phyloP scores from a whole-genome alignment of 1,140 invertebrate genomes.

The Periplaneta americana region DNA sequence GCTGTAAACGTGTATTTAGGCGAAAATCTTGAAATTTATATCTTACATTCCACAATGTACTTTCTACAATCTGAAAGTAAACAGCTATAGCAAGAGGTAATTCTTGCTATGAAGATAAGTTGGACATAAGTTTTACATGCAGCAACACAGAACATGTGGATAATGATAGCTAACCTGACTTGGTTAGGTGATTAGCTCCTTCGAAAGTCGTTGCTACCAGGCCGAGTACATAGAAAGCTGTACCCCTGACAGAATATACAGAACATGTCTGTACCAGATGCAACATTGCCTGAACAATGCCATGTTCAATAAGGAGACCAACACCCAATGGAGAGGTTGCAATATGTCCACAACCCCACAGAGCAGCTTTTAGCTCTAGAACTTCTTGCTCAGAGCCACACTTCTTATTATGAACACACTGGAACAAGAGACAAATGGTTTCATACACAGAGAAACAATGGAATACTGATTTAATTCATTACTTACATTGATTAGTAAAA shows the following conservation, averaged over 20 bases:
- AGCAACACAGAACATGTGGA: neutral
- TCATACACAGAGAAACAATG: too few species aligned
- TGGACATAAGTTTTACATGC: neutral
- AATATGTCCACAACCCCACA: slow-evolving; percentile 86
- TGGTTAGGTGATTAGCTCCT: slow-evolving; percentile 69
- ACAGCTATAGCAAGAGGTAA: too few species aligned
- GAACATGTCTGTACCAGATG: slow-evolving; percentile 68
- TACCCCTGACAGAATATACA: slow-evolving; percentile 82
- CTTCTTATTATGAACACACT: slow-evolving; percentile 35
- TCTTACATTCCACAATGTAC: too few species aligned
- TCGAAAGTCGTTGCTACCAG: slow-evolving; percentile 74
- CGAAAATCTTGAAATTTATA: too few species aligned
- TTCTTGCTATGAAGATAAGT: neutral
- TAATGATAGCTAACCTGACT: slow-evolving; percentile 47
- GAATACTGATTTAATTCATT: too few species aligned
- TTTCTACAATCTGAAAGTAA: too few species aligned
- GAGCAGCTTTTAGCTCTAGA: slow-evolving; percentile 73
- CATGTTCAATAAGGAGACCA: slow-evolving; percentile 56
- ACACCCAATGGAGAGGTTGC: slow-evolving; percentile 70
- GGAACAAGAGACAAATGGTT: slow-evolving; percentile 23
- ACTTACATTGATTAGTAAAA: too few species aligned
- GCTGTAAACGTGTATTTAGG: too few species aligned
- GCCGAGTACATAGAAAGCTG: slow-evolving; percentile 81
- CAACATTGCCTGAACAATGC: slow-evolving; percentile 54
- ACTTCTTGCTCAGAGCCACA: slow-evolving; percentile 58